Conservation (phyloP, 2,113 vertebrate species). For the Cebidichthys violaceus region DNA sequence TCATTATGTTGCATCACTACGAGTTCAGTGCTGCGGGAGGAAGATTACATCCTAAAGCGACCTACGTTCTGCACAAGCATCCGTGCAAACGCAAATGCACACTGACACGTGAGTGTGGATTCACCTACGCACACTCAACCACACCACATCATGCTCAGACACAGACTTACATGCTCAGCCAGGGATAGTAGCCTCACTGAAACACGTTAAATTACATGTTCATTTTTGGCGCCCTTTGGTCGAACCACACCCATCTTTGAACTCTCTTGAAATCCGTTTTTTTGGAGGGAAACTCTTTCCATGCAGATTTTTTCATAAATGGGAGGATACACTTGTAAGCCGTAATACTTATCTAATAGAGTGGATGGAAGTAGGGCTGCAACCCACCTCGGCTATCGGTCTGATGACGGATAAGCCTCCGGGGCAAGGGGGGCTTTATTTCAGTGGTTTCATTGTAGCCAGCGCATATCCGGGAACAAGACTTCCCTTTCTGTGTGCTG, state of each 20-base stretch:
- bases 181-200: not conserved
- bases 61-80: conserved; percentile 10
- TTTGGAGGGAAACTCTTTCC: no score
- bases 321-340: no score
- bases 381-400: no score
- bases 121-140: conserved; percentile 1
- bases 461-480: no score
- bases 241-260: not conserved
- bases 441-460: no score
- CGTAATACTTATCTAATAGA: no score
- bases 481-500: no score
- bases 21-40: conserved; percentile 25
- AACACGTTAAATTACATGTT: not conserved
- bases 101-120: not conserved
- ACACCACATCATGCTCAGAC: conserved; percentile 1
- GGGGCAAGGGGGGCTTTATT: no score
- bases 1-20: conserved; percentile 23
- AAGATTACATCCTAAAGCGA: conserved; percentile 22
- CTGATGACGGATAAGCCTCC: no score
- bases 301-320: no score
- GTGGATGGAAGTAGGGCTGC: no score
- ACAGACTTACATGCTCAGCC: conserved; percentile 25
- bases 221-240: not conserved
- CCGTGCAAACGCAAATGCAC: conserved; percentile 12
- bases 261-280: no score